Conservation (phyloP, 1,140 invertebrate species). For the Saxidomus purpurata region DNA sequence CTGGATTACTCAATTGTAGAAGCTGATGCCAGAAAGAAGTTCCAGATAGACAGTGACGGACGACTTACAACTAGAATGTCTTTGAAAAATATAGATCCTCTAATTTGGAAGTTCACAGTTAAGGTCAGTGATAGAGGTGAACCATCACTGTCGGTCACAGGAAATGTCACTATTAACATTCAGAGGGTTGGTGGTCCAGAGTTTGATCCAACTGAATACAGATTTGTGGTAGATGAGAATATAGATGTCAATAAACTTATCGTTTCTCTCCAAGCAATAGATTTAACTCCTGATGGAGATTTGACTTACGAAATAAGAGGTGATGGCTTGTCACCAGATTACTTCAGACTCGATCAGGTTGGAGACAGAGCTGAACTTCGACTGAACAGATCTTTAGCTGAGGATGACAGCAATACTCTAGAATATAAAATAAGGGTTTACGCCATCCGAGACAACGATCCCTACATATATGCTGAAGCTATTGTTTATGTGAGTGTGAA, state of each 20-base stretch:
- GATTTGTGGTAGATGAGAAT: conserved; percentile 51
- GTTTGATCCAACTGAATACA: conserved; percentile 60
- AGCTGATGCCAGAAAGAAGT: conserved; percentile 41
- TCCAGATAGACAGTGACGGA: conserved; percentile 72
- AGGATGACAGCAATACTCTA: conserved; percentile 58
- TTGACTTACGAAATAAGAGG: conserved; percentile 73
- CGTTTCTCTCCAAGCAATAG: conserved; percentile 61
- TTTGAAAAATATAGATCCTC: conserved; percentile 27
- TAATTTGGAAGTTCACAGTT: conserved; percentile 67
- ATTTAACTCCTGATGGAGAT: conserved; percentile 61
- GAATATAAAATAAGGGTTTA: conserved; percentile 64
- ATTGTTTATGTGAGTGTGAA: conserved; percentile 66
- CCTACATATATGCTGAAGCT: conserved; percentile 89
- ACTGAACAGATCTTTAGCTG: conserved; percentile 64
- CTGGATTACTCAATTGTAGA: conserved; percentile 68
- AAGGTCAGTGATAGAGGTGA: conserved; percentile 72
- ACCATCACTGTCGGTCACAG: conserved; percentile 67
- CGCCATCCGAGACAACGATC: conserved; percentile 89
- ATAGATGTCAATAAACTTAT: conserved; percentile 38
- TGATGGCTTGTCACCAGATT: conserved; percentile 59
- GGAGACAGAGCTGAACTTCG: conserved; percentile 55
- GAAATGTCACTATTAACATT: conserved; percentile 69
- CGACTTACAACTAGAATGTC: conserved; percentile 64
- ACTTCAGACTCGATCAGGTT: conserved; percentile 68
- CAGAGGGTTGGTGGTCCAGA: conserved; percentile 55